Conservation (phyloP, 2,888 invertebrate genomes). For the Geophilus truncorum region DNA sequence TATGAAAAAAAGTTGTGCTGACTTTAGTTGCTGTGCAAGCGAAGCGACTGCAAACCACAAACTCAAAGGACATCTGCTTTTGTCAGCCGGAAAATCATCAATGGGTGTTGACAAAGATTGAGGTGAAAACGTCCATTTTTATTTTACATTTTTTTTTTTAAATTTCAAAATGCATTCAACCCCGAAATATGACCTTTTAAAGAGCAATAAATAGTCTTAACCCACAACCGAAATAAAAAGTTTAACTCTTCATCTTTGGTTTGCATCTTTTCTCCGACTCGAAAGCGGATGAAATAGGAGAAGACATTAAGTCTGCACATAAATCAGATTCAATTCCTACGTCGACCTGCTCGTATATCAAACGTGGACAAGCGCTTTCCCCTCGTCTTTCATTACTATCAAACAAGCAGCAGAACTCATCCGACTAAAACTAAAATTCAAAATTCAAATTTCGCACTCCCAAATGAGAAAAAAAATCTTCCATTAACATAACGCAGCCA, state of each 20-base stretch:
- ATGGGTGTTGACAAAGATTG: neutral
- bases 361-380: neutral
- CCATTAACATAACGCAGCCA: neutral
- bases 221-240: neutral
- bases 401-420: neutral
- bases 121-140: neutral
- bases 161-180: neutral
- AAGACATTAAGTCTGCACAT: neutral
- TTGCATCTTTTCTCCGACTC: neutral
- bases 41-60: neutral
- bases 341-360: neutral
- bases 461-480: neutral
- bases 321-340: neutral
- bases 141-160: too few relatives aligned
- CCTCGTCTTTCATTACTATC: neutral
- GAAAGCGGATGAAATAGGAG: neutral
- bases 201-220: neutral
- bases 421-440: neutral
- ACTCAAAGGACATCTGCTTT: neutral
- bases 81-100: neutral
- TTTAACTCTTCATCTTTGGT: neutral
- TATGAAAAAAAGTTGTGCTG: neutral
- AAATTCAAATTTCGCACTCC: neutral
- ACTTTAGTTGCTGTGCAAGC: neutral
- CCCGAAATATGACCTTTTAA: neutral